Percentiles rank a stretch among this genome's conserved stretches.
Conservation (phyloP, 2,113 vertebrate species). For the Hemibagrus wyckioides region DNA sequence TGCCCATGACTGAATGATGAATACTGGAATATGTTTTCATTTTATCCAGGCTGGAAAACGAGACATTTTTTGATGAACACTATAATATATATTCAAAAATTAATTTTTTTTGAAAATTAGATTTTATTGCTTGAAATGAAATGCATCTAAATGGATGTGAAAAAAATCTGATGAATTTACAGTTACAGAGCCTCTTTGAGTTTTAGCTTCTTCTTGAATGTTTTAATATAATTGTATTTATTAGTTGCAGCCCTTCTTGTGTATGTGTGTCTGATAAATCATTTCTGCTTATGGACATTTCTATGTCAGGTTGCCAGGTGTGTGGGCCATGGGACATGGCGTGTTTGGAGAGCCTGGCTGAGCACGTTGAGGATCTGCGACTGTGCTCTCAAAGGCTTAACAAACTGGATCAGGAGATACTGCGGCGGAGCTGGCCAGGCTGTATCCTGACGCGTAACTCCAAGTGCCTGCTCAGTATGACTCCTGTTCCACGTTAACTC, state of each 20-base stretch:
- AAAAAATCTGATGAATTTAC: background rate
- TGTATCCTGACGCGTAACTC: constrained; percentile 57
- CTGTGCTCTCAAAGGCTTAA: constrained; percentile 74
- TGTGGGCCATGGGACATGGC: constrained; percentile 63
- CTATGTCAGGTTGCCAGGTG: constrained; percentile 73
- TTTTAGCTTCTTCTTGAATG: background rate
- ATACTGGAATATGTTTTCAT: background rate
- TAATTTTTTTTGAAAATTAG: background rate
- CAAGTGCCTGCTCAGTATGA: constrained; percentile 63
- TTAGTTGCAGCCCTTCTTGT: background rate
- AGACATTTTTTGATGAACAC: background rate
- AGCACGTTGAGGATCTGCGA: constrained; percentile 68
- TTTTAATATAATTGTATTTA: too few species aligned
- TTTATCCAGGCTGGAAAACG: background rate
- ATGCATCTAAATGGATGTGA: background rate
- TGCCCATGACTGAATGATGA: background rate
- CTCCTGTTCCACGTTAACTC: constrained; percentile 40
- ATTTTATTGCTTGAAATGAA: background rate
- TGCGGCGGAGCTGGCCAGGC: constrained; percentile 60
- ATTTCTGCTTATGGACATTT: background rate
- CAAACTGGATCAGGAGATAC: constrained; percentile 66
- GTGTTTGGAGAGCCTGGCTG: constrained; percentile 53
- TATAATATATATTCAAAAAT: too few species aligned
- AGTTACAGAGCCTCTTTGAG: background rate
- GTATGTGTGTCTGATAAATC: background rate